phyloP scores from a whole-genome alignment of 2,888 invertebrate species.

The Desoria tigrina region DNA sequence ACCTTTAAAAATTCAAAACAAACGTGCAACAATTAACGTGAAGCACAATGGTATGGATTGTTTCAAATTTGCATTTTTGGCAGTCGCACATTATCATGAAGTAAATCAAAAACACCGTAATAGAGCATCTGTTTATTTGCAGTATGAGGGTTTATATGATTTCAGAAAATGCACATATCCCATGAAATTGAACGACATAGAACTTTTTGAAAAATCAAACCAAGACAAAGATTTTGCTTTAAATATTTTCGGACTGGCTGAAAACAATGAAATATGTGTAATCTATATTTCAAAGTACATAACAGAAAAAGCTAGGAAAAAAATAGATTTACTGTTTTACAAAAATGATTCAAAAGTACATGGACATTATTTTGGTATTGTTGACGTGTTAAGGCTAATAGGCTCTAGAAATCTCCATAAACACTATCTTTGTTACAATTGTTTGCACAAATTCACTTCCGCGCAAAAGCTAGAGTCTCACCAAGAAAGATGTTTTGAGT shows the following conservation, averaged over 20 bases:
- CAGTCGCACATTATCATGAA: background rate
- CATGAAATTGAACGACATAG: background rate
- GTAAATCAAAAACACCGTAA: background rate
- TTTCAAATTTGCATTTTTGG: constrained; percentile 8
- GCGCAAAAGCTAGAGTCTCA: background rate
- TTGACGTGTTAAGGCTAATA: background rate
- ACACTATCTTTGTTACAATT: background rate
- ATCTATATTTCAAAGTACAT: background rate
- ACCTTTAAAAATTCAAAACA: constrained; percentile 1
- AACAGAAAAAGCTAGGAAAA: background rate
- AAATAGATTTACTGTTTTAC: background rate
- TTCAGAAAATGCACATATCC: background rate
- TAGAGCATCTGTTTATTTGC: background rate
- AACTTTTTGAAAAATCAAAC: background rate
- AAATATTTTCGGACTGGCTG: constrained; percentile 1
- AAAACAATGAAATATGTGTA: background rate
- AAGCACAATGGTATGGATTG: background rate
- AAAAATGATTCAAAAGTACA: background rate
- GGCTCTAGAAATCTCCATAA: background rate
- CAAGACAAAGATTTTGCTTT: background rate
- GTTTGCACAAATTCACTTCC: background rate
- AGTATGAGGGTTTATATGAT: background rate
- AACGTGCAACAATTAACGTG: constrained; percentile 2
- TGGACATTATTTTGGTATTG: background rate
- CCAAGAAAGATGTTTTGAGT: background rate